These are phyloP conservation scores for Percopsis omiscomaycus DNA, from an alignment of 2,797 vertebrate genomes.

Conservation along the genomic window DNA sequence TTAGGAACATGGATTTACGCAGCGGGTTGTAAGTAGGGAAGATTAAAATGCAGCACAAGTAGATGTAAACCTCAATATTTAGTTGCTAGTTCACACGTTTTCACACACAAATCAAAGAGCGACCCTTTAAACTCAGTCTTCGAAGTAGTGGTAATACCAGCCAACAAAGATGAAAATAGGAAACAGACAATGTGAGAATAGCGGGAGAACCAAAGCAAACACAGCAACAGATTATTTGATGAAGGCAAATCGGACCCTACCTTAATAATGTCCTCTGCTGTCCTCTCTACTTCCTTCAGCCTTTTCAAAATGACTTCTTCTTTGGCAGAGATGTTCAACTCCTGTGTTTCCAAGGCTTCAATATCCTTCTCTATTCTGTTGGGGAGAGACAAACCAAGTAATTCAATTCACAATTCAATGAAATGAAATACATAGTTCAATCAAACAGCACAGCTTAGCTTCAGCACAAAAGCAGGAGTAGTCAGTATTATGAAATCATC, in stretches of 20 bases:
- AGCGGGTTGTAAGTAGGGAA: not conserved
- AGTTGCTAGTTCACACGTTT: constrained; percentile 2
- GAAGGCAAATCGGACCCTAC: constrained; percentile 57
- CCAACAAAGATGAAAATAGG: not conserved
- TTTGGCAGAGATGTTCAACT: constrained; percentile 85
- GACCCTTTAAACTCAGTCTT: not conserved
- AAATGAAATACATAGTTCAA: no score
- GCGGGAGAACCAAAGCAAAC: not conserved
- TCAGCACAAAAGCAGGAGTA: no score
- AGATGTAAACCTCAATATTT: not conserved
- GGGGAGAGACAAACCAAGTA: not conserved
- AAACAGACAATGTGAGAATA: not conserved
- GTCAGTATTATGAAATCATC: no score
- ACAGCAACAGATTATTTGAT: not conserved
- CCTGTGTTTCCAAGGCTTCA: constrained; percentile 83
- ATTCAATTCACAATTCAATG: no score
- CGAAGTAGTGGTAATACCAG: not conserved
- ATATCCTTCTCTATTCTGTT: constrained; percentile 90
- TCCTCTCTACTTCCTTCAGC: constrained; percentile 89
- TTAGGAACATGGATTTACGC: constrained; percentile 19
- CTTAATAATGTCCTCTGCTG: constrained; percentile 92
- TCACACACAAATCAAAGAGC: not conserved
- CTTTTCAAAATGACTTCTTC: constrained; percentile 87
- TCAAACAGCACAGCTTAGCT: no score
- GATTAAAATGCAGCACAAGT: not conserved